A percentile compares a stretch with the other conserved stretches of the same genome.
Conservation (phyloP, 2,113 vertebrate genomes). For the Rhadina sibilatrix region DNA sequence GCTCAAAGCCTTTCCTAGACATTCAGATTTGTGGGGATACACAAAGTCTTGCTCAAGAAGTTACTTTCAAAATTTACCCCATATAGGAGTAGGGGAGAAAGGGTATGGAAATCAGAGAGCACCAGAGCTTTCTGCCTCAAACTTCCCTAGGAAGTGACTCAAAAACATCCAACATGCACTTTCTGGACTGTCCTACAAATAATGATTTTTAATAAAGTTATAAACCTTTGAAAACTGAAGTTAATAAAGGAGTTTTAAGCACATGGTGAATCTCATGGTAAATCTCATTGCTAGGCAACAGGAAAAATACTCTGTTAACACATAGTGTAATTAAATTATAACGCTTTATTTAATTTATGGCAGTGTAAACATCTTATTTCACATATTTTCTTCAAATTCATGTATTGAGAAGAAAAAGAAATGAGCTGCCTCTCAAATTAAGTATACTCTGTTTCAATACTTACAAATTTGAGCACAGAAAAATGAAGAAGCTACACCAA, state of each 20-base stretch:
- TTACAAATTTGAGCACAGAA: background rate
- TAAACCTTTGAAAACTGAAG: conserved; percentile 1
- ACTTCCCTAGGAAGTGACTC: background rate
- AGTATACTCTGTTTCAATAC: background rate
- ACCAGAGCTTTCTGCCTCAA: background rate
- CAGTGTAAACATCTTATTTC: background rate
- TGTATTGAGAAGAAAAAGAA: background rate
- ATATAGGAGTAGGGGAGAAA: background rate
- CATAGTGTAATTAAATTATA: conserved; percentile 21
- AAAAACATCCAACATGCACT: background rate
- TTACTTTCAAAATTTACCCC: background rate
- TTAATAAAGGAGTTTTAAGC: conserved; percentile 18
- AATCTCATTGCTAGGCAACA: conserved; percentile 52
- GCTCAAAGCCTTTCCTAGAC: background rate
- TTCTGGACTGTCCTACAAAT: background rate
- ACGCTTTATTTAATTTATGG: background rate
- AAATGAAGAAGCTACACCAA: background rate
- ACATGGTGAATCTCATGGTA: conserved; percentile 14
- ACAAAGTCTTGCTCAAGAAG: background rate
- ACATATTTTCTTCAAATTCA: background rate
- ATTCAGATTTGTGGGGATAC: background rate
- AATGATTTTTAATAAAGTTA: conserved; percentile 7
- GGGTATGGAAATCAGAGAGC: background rate
- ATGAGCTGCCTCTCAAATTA: background rate
- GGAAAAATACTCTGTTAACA: conserved; percentile 23